These are phyloP conservation scores for Thrips palmi DNA, from an alignment of 1,140 invertebrate genomes.

Conservation along the genomic window DNA sequence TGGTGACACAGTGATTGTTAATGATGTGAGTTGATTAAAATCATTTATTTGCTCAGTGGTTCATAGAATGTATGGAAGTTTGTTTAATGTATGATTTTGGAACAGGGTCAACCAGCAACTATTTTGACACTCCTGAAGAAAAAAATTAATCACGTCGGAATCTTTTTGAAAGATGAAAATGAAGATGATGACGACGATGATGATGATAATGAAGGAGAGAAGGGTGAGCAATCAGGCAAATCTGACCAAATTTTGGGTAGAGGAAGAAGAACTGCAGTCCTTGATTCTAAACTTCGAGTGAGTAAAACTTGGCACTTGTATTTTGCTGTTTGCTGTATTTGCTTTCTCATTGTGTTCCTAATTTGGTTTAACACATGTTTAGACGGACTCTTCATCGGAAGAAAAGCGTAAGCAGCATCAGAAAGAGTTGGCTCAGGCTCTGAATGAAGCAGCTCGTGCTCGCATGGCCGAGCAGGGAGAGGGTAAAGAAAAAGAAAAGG, in stretches of 20 bases:
- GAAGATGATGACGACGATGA: constrained; percentile 78
- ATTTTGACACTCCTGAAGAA: constrained; percentile 86
- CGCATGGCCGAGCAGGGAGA: constrained; percentile 70
- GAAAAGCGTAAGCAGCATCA: constrained; percentile 96
- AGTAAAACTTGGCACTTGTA: constrained; percentile 12
- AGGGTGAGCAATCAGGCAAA: constrained; percentile 42
- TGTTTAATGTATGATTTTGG: too few species aligned
- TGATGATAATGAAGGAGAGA: constrained; percentile 50
- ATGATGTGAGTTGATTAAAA: constrained; percentile 37
- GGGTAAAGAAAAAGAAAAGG: constrained; percentile 74
- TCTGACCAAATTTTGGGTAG: constrained; percentile 30
- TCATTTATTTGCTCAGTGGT: not conserved
- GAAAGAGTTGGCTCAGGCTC: constrained; percentile 71
- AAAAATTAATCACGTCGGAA: constrained; percentile 90
- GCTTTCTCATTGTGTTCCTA: constrained; percentile 1
- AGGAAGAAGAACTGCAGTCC: constrained; percentile 80
- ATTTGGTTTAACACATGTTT: constrained; percentile 11
- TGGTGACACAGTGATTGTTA: constrained; percentile 91
- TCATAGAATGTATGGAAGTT: too few species aligned
- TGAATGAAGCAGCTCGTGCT: constrained; percentile 86
- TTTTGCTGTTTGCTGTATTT: constrained; percentile 4
- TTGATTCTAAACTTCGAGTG: constrained; percentile 86
- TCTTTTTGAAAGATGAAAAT: constrained; percentile 76
- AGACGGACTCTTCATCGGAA: constrained; percentile 83
- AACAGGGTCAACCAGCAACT: constrained; percentile 54